Evolutionary conservation across 2,888 invertebrate species (phyloP).

Genomic region (Tetragonisca angustula): DNA sequence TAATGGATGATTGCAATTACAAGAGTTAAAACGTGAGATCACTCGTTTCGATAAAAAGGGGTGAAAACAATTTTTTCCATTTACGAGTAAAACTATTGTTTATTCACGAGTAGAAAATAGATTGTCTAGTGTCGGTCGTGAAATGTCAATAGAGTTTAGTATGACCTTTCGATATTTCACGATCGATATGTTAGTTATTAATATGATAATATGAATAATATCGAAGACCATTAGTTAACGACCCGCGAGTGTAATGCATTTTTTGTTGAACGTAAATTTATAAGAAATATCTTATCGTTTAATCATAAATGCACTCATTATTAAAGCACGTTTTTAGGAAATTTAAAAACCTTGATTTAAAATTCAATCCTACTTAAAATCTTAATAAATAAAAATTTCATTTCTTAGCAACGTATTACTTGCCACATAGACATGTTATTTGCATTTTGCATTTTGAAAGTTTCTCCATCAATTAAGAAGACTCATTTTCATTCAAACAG

Average conservation of each 20-base stretch:
- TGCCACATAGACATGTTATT: too few species aligned
- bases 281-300: neutral
- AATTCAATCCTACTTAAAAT: too few species aligned
- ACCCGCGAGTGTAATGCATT: neutral
- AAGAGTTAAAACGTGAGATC: neutral
- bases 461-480: neutral
- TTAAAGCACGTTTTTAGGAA: too few species aligned
- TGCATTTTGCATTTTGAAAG: neutral
- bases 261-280: neutral
- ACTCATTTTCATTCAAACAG: neutral
- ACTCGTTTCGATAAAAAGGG: neutral
- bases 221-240: neutral
- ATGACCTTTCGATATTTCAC: conserved; percentile 51
- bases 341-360: too few species aligned
- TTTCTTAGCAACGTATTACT: neutral
- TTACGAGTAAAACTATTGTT: neutral
- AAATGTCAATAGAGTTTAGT: conserved; percentile 45
- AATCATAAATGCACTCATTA: too few species aligned
- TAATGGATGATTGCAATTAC: neutral
- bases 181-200: conserved; percentile 31
- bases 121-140: conserved; percentile 11
- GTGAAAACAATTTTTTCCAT: neutral
- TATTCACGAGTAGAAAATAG: conserved; percentile 12
- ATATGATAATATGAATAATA: neutral
- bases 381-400: neutral